Base-by-base conservation (phyloP, 2,888 invertebrate genomes). In the Agrilus cyanescens region DNA sequence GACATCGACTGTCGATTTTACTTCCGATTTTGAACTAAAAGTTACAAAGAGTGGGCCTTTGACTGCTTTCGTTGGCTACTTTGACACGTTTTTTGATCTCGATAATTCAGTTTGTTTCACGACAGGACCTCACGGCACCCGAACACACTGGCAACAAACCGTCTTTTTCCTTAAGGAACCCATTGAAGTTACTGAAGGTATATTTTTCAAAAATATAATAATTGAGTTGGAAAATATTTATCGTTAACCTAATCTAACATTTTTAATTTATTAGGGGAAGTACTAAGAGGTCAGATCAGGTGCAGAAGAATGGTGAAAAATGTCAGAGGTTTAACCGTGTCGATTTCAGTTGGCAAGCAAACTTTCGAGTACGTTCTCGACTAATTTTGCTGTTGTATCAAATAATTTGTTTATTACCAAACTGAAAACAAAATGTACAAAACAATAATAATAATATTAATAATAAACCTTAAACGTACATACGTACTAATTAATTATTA, bases 131-230 rank as follows among this genome's bases (percentile, higher is more conserved):
- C 68, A 74, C 32, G 68, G 72, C 1, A 71, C 75, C 0, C 71
- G 78, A 15, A 95, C 95, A 0, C 95, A 95, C 70, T 95, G 95
- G 95, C 90, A 93, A 60, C 95, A 95, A 65, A 91, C 91, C 1
- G 75, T 91, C 2, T 90, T 94, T 63, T 85, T 86, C 57, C 71
- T 95, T 12, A 82, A 78, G 48, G 75, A 84, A 51, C 79, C 84
- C 29, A 73, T 84, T 37, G 63, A 73, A 37, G 78, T 90, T 0
- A 78, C 78, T 49, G 67, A 77, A 66, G 88, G 85, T 64, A 57
- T 18, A 43, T 41, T 38, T 10, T 12, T 34, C 20, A 40, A 18
- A 35, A 8, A 44, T 32, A 33, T 32, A 38, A 36, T 33, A 36
- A 25, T n/a, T n/a, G n/a, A n/a, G n/a, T n/a, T n/a, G n/a, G 12